These are phyloP conservation scores for Prunella himalayana DNA, from an alignment of 2,113 vertebrate genomes.

Conservation along the genomic window DNA sequence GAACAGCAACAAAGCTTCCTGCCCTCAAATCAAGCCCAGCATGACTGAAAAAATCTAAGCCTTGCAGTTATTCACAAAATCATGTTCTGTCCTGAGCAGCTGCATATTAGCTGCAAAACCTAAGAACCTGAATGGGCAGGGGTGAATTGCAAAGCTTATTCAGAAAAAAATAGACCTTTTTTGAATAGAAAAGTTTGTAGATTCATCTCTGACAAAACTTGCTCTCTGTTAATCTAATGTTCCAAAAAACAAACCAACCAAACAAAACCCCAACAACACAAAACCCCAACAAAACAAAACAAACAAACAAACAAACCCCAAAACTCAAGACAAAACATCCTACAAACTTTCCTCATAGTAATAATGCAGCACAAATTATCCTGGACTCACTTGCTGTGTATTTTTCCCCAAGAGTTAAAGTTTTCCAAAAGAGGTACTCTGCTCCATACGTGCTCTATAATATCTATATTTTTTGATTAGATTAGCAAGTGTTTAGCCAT, in stretches of 20 bases:
- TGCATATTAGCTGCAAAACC: background rate
- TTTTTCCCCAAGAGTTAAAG: background rate
- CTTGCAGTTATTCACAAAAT: background rate
- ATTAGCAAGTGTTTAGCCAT: background rate
- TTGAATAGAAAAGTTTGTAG: background rate
- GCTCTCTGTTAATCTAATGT: background rate
- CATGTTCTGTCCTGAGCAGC: background rate
- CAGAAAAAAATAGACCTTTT: background rate
- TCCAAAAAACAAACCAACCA: background rate
- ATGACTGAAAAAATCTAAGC: background rate
- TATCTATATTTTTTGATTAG: background rate
- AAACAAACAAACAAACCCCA: background rate
- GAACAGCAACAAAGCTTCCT: background rate
- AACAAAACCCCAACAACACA: background rate
- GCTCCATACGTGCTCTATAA: background rate
- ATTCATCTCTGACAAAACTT: background rate
- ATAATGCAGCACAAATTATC: background rate
- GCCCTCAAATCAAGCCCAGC: background rate
- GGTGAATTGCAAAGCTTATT: background rate
- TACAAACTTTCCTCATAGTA: background rate
- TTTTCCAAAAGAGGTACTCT: background rate
- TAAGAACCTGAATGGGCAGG: background rate
- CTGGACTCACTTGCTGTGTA: background rate
- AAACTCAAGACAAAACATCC: accelerated
- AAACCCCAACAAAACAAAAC: background rate